These are phyloP conservation scores for Lophius americanus DNA, from an alignment of 2,797 vertebrate species.

Conservation along the genomic window DNA sequence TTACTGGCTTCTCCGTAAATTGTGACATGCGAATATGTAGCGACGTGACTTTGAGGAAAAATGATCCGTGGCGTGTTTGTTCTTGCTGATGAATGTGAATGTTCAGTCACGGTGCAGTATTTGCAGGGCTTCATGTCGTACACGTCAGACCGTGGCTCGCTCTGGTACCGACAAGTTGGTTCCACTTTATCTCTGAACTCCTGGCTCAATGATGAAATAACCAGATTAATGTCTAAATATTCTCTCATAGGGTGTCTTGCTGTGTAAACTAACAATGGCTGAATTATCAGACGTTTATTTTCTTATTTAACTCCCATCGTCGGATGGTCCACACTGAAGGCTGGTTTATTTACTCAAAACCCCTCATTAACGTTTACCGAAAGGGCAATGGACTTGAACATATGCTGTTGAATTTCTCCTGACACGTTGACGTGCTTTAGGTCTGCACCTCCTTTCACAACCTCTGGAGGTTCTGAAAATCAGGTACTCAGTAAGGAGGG, in stretches of 20 bases:
- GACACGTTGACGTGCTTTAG: background rate
- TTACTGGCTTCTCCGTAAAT: slow-evolving; percentile 47
- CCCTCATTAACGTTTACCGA: slow-evolving; percentile 29
- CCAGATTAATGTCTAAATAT: slow-evolving; percentile 43
- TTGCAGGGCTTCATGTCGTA: slow-evolving; percentile 51
- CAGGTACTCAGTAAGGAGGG: slow-evolving; percentile 46
- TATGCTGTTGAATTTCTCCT: slow-evolving; percentile 10
- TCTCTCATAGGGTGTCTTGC: slow-evolving; percentile 44
- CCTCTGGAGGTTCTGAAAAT: slow-evolving; percentile 19
- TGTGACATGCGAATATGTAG: slow-evolving; percentile 53
- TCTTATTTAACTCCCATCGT: slow-evolving; percentile 14
- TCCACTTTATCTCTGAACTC: slow-evolving; percentile 25
- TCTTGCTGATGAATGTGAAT: slow-evolving; percentile 61
- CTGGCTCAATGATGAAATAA: slow-evolving; percentile 38
- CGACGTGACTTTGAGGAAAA: slow-evolving; percentile 6
- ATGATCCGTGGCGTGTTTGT: slow-evolving; percentile 29
- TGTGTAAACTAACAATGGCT: slow-evolving; percentile 57
- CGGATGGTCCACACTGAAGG: slow-evolving; percentile 21
- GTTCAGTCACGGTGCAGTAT: slow-evolving; percentile 50
- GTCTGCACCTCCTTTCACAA: slow-evolving; percentile 11
- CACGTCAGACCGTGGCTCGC: slow-evolving; percentile 35
- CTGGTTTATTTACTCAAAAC: slow-evolving; percentile 26
- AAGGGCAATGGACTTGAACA: slow-evolving; percentile 8
- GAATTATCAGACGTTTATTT: slow-evolving; percentile 11
- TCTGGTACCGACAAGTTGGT: slow-evolving; percentile 25